phyloP scores from a whole-genome alignment of 2,797 vertebrate genomes.

The Chiropotes sagulatus region DNA sequence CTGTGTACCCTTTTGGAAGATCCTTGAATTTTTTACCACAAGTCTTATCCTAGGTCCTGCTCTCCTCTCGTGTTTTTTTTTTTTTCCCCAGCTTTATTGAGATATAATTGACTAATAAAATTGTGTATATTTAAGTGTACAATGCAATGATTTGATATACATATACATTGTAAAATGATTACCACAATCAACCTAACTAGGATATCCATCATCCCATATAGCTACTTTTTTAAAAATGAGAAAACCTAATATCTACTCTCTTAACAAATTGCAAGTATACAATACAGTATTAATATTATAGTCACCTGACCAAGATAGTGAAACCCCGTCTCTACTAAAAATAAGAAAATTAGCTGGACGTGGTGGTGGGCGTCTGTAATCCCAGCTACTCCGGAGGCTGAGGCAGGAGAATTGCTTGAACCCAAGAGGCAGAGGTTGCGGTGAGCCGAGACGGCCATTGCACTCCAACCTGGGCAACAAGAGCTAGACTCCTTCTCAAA shows the following conservation, averaged over 20 bases:
- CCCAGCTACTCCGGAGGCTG: too few relatives aligned
- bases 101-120: background rate
- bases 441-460: too few relatives aligned
- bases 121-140: background rate
- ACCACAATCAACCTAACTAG: background rate
- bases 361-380: too few relatives aligned
- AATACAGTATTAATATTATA: background rate
- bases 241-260: background rate
- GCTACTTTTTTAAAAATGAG: background rate
- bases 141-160: background rate
- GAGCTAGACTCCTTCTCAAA: too few relatives aligned
- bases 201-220: background rate
- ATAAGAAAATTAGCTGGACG: too few relatives aligned
- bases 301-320: too few relatives aligned
- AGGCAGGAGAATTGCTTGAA: too few relatives aligned
- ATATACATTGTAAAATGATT: background rate
- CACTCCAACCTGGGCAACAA: too few relatives aligned
- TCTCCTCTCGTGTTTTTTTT: background rate
- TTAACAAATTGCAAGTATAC: background rate
- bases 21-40: background rate
- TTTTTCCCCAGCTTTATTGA: fast-evolving
- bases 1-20: background rate
- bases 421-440: too few relatives aligned
- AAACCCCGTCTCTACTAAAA: too few relatives aligned
- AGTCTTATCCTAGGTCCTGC: background rate